phyloP scores from a whole-genome alignment of 2,113 vertebrate genomes.

The Cyprinus carpio region DNA sequence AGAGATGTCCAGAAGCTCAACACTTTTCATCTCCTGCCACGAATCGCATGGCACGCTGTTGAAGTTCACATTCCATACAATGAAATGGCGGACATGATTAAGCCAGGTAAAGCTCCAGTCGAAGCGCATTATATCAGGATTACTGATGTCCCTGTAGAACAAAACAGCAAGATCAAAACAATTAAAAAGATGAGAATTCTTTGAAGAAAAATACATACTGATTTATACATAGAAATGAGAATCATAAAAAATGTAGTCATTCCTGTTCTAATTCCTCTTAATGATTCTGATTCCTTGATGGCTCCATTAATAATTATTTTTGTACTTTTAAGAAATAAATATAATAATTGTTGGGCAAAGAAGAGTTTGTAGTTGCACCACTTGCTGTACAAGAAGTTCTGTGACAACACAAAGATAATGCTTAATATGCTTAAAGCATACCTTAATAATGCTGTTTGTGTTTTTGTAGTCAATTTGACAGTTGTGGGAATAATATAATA shows the following conservation, averaged over 20 bases:
- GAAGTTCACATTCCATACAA: conserved; percentile 79
- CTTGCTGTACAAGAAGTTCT: too few relatives aligned
- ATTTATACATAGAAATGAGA: neutral
- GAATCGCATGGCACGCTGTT: conserved; percentile 81
- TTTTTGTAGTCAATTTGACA: too few relatives aligned
- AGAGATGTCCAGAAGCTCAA: conserved; percentile 72
- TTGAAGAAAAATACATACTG: neutral
- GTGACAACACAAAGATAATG: too few relatives aligned
- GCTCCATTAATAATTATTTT: too few relatives aligned
- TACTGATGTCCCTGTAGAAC: conserved; percentile 80
- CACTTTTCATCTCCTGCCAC: conserved; percentile 74
- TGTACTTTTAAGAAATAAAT: too few relatives aligned
- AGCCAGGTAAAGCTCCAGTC: conserved; percentile 88
- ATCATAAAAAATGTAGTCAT: too few relatives aligned
- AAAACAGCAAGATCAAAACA: conserved; percentile 23
- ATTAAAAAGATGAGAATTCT: neutral
- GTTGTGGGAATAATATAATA: too few relatives aligned
- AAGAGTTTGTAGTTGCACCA: too few relatives aligned
- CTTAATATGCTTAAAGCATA: too few relatives aligned
- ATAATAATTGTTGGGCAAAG: too few relatives aligned
- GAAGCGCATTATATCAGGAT: conserved; percentile 82
- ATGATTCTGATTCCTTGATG: neutral
- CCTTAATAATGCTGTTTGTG: too few relatives aligned
- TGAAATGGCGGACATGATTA: conserved; percentile 70
- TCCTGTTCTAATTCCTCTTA: neutral